phyloP scores from a whole-genome alignment of 2,888 invertebrate species.

The Odontocolon sp. region DNA sequence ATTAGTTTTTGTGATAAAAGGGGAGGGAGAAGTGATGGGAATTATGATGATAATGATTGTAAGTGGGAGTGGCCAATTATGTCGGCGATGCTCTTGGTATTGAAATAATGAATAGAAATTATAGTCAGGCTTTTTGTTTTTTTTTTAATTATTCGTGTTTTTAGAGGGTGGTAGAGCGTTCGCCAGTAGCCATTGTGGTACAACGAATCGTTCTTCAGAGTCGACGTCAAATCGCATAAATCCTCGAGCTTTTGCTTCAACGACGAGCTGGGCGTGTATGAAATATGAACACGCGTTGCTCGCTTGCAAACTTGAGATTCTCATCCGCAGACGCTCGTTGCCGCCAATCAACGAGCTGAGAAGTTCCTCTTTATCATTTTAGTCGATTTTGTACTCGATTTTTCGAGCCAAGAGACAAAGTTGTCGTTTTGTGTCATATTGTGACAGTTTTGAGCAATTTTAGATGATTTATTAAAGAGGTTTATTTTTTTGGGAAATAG shows the following conservation, averaged over 20 bases:
- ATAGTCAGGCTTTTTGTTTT: conserved; percentile 10
- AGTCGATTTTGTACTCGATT: conserved; percentile 12
- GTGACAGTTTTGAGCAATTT: no score
- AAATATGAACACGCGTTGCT: conserved; percentile 63
- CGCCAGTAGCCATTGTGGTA: conserved; percentile 67
- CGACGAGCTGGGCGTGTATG: conserved; percentile 66
- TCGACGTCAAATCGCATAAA: conserved; percentile 57
- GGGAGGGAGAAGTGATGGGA: no score
- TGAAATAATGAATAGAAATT: no score
- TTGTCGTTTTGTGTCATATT: no score
- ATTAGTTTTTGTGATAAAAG: conserved; percentile 33
- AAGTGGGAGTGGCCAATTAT: conserved; percentile 46
- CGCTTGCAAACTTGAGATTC: conserved; percentile 11
- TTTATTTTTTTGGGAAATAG: no score
- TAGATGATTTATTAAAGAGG: no score
- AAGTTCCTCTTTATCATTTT: conserved; percentile 6
- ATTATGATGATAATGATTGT: background rate
- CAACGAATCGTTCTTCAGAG: conserved; percentile 26
- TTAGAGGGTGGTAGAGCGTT: no score
- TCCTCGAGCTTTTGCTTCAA: conserved; percentile 28
- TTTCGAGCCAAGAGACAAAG: no score
- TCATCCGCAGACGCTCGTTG: background rate
- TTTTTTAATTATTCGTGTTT: no score
- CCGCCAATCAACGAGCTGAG: conserved; percentile 31
- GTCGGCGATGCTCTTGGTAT: conserved; percentile 28